Evolutionary conservation across 2,888 invertebrate species (phyloP), one percentile per base, ranked within the genome.

Genomic region (Drosophila recens): DNA sequence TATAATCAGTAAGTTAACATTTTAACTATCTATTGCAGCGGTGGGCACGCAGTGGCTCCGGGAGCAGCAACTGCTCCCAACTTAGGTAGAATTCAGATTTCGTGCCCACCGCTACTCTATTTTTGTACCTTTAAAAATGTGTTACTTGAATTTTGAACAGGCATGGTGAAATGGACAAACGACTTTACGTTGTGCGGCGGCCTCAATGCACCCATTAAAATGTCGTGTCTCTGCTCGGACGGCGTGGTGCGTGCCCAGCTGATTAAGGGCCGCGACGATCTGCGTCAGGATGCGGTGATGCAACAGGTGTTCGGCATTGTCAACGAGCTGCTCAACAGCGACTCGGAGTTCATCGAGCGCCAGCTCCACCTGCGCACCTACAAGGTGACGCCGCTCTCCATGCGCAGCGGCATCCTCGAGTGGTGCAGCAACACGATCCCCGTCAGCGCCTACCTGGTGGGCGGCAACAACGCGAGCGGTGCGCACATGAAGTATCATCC

Each of bases 241-340:
- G 98, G 98, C 0, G 92, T 93, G 48, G 91, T 90, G 38, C 94
- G 96, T 70, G 94, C 95, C 30, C 96, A 98, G 87, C 93, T 99
- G 57, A 94, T 98, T 23, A 99, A 98, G 95, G 91, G 91, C 13
- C 95, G 96, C 90, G 99, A 99, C 92, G 99, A 99, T 92, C 93
- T 98, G 65, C 94, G 98, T 27, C 99, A 99, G 93, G 99, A 99
- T 92, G 98, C 98, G 2, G 98, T 99, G 2, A 99, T 99, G 98
- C 98, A 99, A 91, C 99, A 99, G 94, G 97, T 99, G 3, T 99
- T 99, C 91, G 95, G 94, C 13, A 96, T 98, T 61, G 97, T 99
- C 83, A 99, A 99, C 91, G 94, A 95, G 56, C 93, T 99, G 30
- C 93, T 99, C 1, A 93, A 94, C 48, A 93, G 94, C 33, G 95